Evolutionary conservation across 2,113 vertebrate genomes (phyloP).

Genomic region (cat (Felis catus)): DNA sequence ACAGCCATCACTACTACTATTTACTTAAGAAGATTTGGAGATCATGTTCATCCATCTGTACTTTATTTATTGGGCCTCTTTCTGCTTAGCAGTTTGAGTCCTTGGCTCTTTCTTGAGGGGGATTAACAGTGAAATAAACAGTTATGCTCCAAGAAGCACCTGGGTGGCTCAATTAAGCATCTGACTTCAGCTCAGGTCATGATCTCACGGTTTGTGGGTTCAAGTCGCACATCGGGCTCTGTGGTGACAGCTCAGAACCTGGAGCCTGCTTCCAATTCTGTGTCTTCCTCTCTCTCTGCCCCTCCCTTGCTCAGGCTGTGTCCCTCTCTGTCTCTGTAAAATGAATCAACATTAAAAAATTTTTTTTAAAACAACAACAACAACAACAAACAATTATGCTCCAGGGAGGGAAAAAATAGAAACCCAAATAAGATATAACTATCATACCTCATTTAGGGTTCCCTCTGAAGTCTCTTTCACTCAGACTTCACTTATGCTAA

Average conservation of each 20-base stretch:
- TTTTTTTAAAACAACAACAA: no score
- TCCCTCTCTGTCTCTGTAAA: no score
- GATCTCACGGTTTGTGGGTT: no score
- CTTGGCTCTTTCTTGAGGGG: conserved; percentile 51
- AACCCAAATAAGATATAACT: conserved; percentile 50
- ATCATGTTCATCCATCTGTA: neutral
- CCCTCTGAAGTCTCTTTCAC: conserved; percentile 80
- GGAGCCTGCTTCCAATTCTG: no score
- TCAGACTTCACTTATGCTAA: conserved; percentile 85
- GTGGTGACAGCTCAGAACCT: no score
- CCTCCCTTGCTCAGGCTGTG: no score
- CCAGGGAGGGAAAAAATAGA: conserved; percentile 35
- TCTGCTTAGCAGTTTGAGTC: conserved; percentile 54
- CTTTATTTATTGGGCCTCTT: conserved; percentile 24
- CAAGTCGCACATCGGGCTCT: no score
- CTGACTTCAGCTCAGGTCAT: no score
- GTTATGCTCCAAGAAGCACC: neutral
- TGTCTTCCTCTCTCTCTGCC: no score
- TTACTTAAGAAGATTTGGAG: neutral
- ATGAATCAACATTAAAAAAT: no score
- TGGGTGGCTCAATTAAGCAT: no score
- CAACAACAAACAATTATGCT: conserved; percentile 9
- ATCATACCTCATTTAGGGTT: conserved; percentile 70
- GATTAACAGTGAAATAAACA: conserved; percentile 71
- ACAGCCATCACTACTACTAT: no score